These are phyloP conservation scores for Mystacornis crossleyi DNA, from an alignment of 2,113 vertebrate genomes.

Conservation along the genomic window DNA sequence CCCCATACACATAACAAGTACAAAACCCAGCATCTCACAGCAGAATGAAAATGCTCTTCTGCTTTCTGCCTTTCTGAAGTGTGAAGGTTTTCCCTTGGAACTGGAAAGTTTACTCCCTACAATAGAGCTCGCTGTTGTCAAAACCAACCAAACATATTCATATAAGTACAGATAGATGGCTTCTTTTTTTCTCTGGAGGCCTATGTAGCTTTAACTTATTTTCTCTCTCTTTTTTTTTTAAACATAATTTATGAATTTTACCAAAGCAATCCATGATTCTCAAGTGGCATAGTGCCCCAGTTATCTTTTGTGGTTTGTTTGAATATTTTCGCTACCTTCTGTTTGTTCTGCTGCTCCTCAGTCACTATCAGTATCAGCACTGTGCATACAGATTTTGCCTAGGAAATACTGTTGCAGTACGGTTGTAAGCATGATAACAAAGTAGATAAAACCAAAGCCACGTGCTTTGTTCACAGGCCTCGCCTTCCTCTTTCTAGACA, in stretches of 20 bases:
- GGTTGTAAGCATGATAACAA: not conserved
- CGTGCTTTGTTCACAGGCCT: not conserved
- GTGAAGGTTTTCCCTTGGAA: not conserved
- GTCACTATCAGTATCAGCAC: not conserved
- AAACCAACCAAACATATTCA: not conserved
- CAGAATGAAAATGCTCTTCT: conserved; percentile 23
- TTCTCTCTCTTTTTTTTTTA: not conserved
- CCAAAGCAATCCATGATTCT: not conserved
- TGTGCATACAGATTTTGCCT: not conserved
- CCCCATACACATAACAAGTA: not conserved
- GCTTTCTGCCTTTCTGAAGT: conserved; percentile 5
- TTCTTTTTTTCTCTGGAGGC: not conserved
- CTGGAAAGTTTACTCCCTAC: not conserved
- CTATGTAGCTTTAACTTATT: not conserved
- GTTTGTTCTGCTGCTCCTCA: not conserved
- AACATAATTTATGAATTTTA: not conserved
- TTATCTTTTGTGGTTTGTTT: not conserved
- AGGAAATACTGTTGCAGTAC: not conserved
- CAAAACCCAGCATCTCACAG: not conserved
- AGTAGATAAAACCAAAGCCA: not conserved
- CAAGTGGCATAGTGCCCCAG: not conserved
- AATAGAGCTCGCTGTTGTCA: not conserved
- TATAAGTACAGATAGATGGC: not conserved
- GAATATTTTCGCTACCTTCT: not conserved
- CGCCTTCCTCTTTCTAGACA: not conserved